Evolutionary conservation across 2,113 vertebrate species (phyloP).

Genomic region (Desmodus rotundus): DNA sequence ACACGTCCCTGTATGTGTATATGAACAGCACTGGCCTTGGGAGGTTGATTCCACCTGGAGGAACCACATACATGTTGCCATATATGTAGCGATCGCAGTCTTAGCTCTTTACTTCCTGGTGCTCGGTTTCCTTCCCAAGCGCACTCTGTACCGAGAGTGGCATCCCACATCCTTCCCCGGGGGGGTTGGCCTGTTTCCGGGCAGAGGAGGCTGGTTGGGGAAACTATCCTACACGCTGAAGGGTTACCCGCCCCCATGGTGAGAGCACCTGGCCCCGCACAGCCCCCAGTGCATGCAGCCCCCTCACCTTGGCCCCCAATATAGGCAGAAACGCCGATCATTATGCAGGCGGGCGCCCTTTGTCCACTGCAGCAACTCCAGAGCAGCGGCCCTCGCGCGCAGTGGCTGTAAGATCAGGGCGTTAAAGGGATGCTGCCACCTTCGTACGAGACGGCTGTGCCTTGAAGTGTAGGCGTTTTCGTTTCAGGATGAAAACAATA

Average conservation of each 20-base stretch:
- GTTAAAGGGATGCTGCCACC: not conserved
- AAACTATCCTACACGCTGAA: constrained; percentile 61
- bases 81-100: constrained; percentile 5
- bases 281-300: not conserved
- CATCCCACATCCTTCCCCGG: not conserved
- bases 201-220: constrained; percentile 54
- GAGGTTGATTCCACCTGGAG: not conserved
- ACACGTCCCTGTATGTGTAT: too few relatives aligned
- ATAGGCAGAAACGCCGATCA: constrained; percentile 72
- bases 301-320: constrained; percentile 74
- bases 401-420: not conserved
- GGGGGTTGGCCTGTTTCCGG: constrained; percentile 63
- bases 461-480: not conserved
- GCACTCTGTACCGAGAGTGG: constrained; percentile 35
- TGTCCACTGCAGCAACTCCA: constrained; percentile 74
- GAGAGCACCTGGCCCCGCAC: constrained; percentile 55
- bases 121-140: constrained; percentile 57
- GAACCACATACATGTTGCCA: not conserved
- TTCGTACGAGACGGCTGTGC: not conserved
- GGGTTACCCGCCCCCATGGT: constrained; percentile 14
- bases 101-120: constrained; percentile 43
- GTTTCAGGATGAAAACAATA: not conserved
- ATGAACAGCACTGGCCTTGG: not conserved
- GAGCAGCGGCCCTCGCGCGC: not conserved
- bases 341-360: constrained; percentile 73